phyloP scores from a whole-genome alignment of 2,888 invertebrate genomes.

The Cephus pygmeus region DNA sequence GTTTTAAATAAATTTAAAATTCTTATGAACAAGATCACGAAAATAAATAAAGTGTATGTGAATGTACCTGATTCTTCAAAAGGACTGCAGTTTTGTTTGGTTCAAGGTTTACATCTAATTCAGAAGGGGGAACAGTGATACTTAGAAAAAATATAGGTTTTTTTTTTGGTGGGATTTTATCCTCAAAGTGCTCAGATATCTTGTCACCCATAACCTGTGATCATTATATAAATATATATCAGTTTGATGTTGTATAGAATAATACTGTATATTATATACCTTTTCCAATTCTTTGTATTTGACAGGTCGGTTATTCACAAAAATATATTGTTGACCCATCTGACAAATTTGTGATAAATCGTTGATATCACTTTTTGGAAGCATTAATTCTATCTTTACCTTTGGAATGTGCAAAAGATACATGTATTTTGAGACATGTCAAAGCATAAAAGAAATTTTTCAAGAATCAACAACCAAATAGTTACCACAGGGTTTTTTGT shows the following conservation, averaged over 20 bases:
- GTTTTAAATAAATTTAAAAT: background rate
- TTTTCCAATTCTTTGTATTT: constrained; percentile 69
- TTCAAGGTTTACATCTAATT: constrained; percentile 72
- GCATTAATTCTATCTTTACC: constrained; percentile 43
- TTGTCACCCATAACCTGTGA: constrained; percentile 66
- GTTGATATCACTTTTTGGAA: constrained; percentile 56
- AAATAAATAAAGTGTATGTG: background rate
- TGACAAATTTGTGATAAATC: constrained; percentile 41
- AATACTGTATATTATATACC: constrained; percentile 55
- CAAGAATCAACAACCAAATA: constrained; percentile 18
- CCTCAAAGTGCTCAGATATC: constrained; percentile 58
- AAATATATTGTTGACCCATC: constrained; percentile 55
- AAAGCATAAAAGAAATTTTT: constrained; percentile 3
- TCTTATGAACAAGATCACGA: background rate
- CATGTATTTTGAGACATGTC: background rate
- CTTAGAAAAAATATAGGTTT: constrained; percentile 67
- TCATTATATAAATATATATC: background rate
- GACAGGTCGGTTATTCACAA: constrained; percentile 70
- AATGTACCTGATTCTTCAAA: constrained; percentile 67
- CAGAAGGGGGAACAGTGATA: constrained; percentile 63
- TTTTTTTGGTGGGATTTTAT: constrained; percentile 55
- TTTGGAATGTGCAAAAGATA: constrained; percentile 20
- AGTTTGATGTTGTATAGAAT: constrained; percentile 7
- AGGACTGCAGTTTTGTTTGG: constrained; percentile 71
- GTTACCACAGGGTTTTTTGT: constrained; percentile 18